These are phyloP conservation scores for Sterrhoptilus dennistouni DNA, from an alignment of 2,113 vertebrate species.

Conservation along the genomic window DNA sequence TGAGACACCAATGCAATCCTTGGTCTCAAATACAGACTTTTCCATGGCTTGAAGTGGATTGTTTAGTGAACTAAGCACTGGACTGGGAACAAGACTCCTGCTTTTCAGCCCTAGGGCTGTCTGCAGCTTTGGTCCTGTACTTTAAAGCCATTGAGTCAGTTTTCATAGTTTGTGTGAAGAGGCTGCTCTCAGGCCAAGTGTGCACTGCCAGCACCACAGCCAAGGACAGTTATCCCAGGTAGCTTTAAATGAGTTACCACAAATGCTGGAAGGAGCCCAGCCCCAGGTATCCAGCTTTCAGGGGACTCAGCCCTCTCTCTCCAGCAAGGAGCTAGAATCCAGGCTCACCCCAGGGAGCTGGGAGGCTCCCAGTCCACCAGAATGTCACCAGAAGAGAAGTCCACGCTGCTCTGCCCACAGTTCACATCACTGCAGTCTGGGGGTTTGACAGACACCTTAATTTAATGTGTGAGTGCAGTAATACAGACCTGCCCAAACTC, in stretches of 20 bases:
- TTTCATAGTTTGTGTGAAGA: neutral
- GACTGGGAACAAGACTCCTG: neutral
- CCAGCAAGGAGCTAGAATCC: neutral
- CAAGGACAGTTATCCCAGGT: neutral
- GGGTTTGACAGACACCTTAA: accelerated
- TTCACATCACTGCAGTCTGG: neutral
- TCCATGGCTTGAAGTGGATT: neutral
- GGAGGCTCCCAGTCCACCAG: neutral
- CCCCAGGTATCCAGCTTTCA: neutral
- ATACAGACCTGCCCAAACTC: neutral
- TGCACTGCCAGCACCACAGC: neutral
- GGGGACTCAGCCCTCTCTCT: neutral
- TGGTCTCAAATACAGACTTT: neutral
- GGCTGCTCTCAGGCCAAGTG: neutral
- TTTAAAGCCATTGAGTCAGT: neutral
- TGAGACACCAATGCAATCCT: neutral
- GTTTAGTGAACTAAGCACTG: neutral
- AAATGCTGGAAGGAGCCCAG: neutral
- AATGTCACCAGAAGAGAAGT: neutral
- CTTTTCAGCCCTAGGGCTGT: neutral
- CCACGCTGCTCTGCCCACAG: neutral
- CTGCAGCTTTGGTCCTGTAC: neutral
- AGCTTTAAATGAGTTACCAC: neutral
- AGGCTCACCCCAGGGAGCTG: neutral
- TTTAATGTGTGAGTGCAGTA: neutral